A percentile compares a stretch with the other conserved stretches of the same genome.
phyloP scores from a whole-genome alignment of 1,140 invertebrate genomes.

The Eriosoma lanigerum region DNA sequence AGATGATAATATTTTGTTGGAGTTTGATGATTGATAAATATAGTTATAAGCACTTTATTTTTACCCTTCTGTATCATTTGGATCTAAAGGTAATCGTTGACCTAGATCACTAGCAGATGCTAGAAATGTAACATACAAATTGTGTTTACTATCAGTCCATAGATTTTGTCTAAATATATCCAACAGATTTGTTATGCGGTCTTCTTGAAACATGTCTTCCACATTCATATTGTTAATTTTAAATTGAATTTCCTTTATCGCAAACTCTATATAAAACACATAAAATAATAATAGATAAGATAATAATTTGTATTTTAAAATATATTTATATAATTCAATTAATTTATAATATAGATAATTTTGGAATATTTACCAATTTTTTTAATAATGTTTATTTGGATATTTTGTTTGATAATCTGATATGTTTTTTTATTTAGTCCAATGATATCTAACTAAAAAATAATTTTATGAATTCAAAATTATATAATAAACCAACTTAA shows the following conservation, averaged over 20 bases:
- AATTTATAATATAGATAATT: background rate
- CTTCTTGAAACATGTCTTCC: conserved; percentile 73
- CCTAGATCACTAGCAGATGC: conserved; percentile 81
- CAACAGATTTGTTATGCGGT: conserved; percentile 69
- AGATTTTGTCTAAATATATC: conserved; percentile 70
- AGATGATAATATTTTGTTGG: too few relatives aligned
- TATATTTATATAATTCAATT: too few relatives aligned
- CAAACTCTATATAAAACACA: conserved; percentile 61
- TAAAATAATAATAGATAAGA: background rate
- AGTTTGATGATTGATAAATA: background rate
- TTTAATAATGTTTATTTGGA: conserved; percentile 17
- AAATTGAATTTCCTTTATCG: conserved; percentile 76
- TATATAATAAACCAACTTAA: too few relatives aligned
- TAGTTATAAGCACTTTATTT: background rate
- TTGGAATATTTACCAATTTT: conserved; percentile 19
- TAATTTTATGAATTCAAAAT: too few relatives aligned
- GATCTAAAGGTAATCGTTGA: conserved; percentile 75
- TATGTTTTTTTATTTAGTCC: conserved; percentile 49
- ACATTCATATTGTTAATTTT: conserved; percentile 88
- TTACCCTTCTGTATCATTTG: conserved; percentile 85
- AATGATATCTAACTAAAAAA: conserved; percentile 44
- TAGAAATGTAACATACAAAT: conserved; percentile 80
- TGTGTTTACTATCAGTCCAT: conserved; percentile 63
- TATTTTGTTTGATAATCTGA: background rate
- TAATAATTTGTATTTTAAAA: background rate